These are phyloP conservation scores for Sebastes reedi DNA, from an alignment of 2,797 vertebrate genomes.

Conservation along the genomic window DNA sequence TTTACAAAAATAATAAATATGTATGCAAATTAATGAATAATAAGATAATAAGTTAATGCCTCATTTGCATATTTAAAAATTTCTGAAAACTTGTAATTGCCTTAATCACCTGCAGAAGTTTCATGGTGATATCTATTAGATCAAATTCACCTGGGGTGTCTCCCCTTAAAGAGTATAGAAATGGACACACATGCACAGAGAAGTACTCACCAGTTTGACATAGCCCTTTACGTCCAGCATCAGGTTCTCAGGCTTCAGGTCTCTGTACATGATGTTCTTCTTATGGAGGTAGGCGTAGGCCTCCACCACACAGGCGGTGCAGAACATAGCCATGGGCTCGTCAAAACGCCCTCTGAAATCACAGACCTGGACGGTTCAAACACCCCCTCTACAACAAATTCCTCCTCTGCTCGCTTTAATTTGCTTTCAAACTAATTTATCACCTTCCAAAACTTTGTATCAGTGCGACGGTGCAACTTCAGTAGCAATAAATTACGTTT, in stretches of 20 bases:
- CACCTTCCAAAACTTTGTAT: not conserved
- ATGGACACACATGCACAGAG: not conserved
- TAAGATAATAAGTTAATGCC: too few relatives aligned
- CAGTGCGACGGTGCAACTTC: not conserved
- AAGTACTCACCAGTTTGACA: conserved; percentile 81
- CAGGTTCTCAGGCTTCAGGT: conserved; percentile 91
- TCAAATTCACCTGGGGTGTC: too few relatives aligned
- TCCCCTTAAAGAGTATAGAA: not conserved
- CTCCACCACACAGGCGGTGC: conserved; percentile 87
- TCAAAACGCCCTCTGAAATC: conserved; percentile 84
- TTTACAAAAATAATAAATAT: too few relatives aligned
- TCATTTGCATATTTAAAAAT: too few relatives aligned
- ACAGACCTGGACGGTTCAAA: not conserved
- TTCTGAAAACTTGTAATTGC: too few relatives aligned
- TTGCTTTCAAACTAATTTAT: not conserved
- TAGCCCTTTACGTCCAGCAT: conserved; percentile 86
- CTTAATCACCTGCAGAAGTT: too few relatives aligned
- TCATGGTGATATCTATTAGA: too few relatives aligned
- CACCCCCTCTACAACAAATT: not conserved
- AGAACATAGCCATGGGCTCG: conserved; percentile 82
- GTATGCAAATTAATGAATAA: too few relatives aligned
- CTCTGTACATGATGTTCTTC: conserved; percentile 86
- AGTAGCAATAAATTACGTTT: not conserved
- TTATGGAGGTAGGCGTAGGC: conserved; percentile 87
- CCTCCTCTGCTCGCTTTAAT: not conserved